A percentile compares a stretch with the other conserved stretches of the same genome.
Evolutionary conservation across 2,888 invertebrate species (phyloP).

Genomic region (Hoplodrina ambigua): DNA sequence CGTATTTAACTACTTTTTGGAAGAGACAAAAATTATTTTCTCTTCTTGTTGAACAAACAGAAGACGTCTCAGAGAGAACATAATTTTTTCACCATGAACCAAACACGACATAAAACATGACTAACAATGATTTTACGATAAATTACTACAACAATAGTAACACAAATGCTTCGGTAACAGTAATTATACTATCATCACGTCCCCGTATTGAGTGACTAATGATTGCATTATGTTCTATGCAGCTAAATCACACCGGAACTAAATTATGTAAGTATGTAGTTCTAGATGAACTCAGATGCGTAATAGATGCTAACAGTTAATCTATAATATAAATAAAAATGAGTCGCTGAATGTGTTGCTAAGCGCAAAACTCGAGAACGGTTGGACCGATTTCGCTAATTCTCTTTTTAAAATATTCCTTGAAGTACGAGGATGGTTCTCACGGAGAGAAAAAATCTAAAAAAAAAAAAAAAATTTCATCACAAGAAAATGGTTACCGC

Average conservation of each 20-base stretch:
- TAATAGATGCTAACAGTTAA: background rate
- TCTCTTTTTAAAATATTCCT: too few relatives aligned
- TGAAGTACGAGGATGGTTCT: too few relatives aligned
- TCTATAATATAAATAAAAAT: too few relatives aligned
- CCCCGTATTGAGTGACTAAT: constrained; percentile 34
- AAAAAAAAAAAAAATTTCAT: too few relatives aligned
- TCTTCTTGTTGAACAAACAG: too few relatives aligned
- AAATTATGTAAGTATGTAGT: constrained; percentile 25
- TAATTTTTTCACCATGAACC: background rate
- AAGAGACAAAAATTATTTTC: too few relatives aligned
- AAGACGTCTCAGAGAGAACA: background rate
- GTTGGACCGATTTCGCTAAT: too few relatives aligned
- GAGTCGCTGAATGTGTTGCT: too few relatives aligned
- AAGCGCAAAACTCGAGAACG: too few relatives aligned
- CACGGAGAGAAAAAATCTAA: too few relatives aligned
- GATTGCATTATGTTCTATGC: constrained; percentile 16
- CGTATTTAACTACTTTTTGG: too few relatives aligned
- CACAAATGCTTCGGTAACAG: constrained; percentile 27
- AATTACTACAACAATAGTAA: constrained; percentile 26
- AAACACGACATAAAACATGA: constrained; percentile 22
- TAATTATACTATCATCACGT: constrained; percentile 44
- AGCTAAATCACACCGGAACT: constrained; percentile 34
- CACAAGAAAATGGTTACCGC: too few relatives aligned
- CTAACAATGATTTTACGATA: constrained; percentile 34
- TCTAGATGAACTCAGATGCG: background rate